Evolutionary conservation across 2,113 vertebrate species (phyloP), one percentile per base, ranked within the genome.

Genomic region (Camelus bactrianus): DNA sequence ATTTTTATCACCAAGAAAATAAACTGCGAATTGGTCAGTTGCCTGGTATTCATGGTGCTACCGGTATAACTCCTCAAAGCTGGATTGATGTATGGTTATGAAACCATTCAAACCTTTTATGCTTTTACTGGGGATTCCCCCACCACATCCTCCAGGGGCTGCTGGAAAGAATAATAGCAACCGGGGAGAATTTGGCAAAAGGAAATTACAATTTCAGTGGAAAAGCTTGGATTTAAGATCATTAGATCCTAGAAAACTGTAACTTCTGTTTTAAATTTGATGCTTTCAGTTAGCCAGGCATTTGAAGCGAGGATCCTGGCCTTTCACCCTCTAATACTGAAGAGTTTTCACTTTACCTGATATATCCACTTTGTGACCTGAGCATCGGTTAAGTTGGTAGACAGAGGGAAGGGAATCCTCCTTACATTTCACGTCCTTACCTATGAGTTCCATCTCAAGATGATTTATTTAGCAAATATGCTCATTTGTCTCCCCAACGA

Each of bases 1-100:
- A 72, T 56, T 95, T 75, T 90, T 12, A 73, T 60, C 90, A 8
- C 20, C 12, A 96, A 56, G 48, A 76, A 95, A 92, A 87, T 91
- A 6, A 84, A 62, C 9, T 30, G 1, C 5, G 13, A 15, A 48
- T 75, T 64, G 32, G 7, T 79, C 24, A 76, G 2, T 58, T 56
- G 17, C 20, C 80, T 58, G n/a, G 32, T 56, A 46, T 64, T 75
- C 38, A 56, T 32, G 56, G 30, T 70, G 2, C 14, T 42, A 2
- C 48, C 11, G 0, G 6, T 4, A 15, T 24, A 4, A 22, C 4
- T 73, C 13, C 56, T 82, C 9, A 11, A 60, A 42, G 48, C 35
- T 48, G 16, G 30, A 32, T 50, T 69, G n/a, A 26, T 64, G 1
- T 22, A 0, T 52, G 22, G 2, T 42, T 38, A 13, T 22, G n/a